phyloP scores from a whole-genome alignment of 2,888 invertebrate genomes.

The Dastarcus helophoroides region DNA sequence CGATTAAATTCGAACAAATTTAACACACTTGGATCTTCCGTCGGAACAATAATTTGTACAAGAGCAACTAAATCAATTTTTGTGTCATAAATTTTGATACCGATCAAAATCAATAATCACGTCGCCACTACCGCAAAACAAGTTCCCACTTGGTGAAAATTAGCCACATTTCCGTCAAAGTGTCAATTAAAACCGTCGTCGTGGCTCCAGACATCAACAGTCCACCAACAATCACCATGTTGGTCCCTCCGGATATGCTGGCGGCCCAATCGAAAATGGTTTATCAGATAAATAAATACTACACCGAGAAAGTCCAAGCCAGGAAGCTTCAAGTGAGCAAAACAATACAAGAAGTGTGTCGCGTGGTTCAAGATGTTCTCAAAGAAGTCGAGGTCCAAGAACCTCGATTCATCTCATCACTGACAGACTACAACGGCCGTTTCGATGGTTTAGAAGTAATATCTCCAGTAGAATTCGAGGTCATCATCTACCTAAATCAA shows the following conservation, averaged over 20 bases:
- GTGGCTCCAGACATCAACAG: conserved; percentile 26
- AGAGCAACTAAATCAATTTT: too few relatives aligned
- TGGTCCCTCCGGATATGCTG: conserved; percentile 88
- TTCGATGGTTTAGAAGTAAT: conserved; percentile 71
- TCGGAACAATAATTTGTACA: too few relatives aligned
- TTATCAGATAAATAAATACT: conserved; percentile 72
- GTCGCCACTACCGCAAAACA: conserved; percentile 12
- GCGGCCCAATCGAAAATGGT: conserved; percentile 89
- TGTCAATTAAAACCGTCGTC: conserved; percentile 14
- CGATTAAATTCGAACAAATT: too few relatives aligned
- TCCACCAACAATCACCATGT: conserved; percentile 43
- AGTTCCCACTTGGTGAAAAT: conserved; percentile 2
- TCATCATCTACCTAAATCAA: conserved; percentile 73
- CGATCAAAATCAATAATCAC: conserved; percentile 27
- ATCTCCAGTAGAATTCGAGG: conserved; percentile 71
- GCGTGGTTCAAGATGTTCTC: conserved; percentile 71
- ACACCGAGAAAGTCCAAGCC: conserved; percentile 62
- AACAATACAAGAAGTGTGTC: conserved; percentile 65
- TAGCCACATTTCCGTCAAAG: conserved; percentile 12
- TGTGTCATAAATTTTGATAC: neutral
- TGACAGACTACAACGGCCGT: conserved; percentile 63
- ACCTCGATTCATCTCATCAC: conserved; percentile 68
- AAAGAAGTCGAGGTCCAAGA: conserved; percentile 81
- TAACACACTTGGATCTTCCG: too few relatives aligned
- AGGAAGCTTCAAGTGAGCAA: conserved; percentile 61